Base-by-base conservation (phyloP, 23 tunicate species). In the Aplidium turbinatum region DNA sequence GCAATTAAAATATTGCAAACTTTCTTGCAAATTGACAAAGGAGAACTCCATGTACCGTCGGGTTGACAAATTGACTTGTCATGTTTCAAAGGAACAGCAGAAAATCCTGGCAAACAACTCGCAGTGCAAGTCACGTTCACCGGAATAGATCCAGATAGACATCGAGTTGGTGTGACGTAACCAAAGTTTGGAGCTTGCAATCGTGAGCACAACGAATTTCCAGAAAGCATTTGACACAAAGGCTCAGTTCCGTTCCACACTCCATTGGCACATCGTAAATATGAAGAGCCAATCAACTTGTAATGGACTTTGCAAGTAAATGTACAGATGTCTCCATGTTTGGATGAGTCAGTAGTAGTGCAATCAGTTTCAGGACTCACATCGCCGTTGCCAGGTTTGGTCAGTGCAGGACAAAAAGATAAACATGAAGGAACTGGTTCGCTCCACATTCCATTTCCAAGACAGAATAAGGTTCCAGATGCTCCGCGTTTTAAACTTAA, bases 251-350 rank as follows among this genome's bases (percentile, higher is more conserved):
- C 9, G 3, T 52, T 30, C 91, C 91, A 85, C 18, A 31, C 35
- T 45, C 91, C 91, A 2, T 85, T 83, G 0, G 33, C 23, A 36
- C 89, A 83, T 39, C 63, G 53, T 4, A 45, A 33, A 18, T 48
- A 9, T 0, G 68, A 36, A 38, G 58, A 32, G 1, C 89, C 82
- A 38, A 76, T 28, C n/a, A 75, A 69, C 1, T 5, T 1, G 33
- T 47, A 76, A 35, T 47, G 54, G 22, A 36, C 60, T 9, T 36
- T 16, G 56, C 89, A 83, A 16, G n/a, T 13, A 31, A 47, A 50
- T 9, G 29, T 52, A 33, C 89, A 83, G 16, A 40, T 33, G 18
- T 26, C 28, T 0, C 64, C 76, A 20, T 34, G 22, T 3, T 56
- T 9, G 4, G 57, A 27, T 28, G 42, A 51, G 5, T 57, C 68